Evolutionary conservation across 1,140 invertebrate species (phyloP), one percentile per base, ranked within the genome.

Genomic region (Meloidogyne floridensis): DNA sequence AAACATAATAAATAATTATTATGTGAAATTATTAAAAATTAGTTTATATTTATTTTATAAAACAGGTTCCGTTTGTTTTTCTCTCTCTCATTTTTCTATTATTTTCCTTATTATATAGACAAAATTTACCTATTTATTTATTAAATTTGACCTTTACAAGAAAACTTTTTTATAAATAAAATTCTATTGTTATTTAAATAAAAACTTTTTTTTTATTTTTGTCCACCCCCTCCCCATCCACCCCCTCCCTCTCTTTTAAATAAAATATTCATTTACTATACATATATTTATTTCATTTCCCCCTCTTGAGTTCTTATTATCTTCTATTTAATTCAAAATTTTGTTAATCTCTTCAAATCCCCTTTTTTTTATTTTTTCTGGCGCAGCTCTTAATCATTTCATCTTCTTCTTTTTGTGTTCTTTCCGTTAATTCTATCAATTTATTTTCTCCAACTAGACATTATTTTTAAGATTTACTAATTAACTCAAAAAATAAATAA

Each of bases 11-110:
- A 32, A 32, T 32, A 15, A 15, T 73, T 15, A 73, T n/a, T 73
- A n/a, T 81, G 88, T 82, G 86, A 85, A 32, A 85, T 89, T 87
- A 80, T 88, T 73, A 73, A 90, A 13, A 73, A 32, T 32, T 32
- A 32, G 32, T 32, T 32, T 32, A 32, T 32, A 32, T 32, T 74
- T 11, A 91, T 90, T 82, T 91, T 91, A 75, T 91, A 90, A 71
- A 91, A 90, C 80, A 91, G 90, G 10, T 84, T 79, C 77, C 90
- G 90, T 56, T 32, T 91, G 84, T 43, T 91, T 87, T 71, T 91
- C 91, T 47, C 4, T 47, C 47, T 47, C 47, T 47, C 47, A 47
- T 47, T 47, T 47, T 6, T 47, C 7, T 47, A 47, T 32, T 32
- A 47, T 47, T 47, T 8, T 47, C 7, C 47, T 47, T 2, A 32